These are phyloP conservation scores for Epizoanthus stellaris DNA, from an alignment of 92 coral and sea anemone species.

Conservation along the genomic window DNA sequence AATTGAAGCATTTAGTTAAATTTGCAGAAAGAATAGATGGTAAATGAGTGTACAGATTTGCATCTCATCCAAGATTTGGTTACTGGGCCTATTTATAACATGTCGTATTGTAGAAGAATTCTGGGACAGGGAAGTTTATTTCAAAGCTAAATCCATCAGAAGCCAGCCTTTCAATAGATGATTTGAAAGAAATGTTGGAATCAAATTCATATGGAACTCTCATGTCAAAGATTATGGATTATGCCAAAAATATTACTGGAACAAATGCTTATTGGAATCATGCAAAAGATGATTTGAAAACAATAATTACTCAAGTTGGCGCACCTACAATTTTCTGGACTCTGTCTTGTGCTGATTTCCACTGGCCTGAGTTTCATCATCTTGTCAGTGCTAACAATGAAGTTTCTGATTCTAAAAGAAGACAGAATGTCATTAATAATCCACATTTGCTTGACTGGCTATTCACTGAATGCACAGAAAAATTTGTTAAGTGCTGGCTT, in stretches of 20 bases:
- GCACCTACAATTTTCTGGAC: slow-evolving; percentile 46
- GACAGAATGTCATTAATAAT: slow-evolving; percentile 51
- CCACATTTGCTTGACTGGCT: slow-evolving; percentile 64
- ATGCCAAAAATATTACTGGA: slow-evolving; percentile 35
- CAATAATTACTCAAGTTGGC: slow-evolving; percentile 32
- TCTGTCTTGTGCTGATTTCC: slow-evolving; percentile 37
- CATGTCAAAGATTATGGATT: slow-evolving; percentile 31
- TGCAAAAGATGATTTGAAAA: slow-evolving; percentile 28
- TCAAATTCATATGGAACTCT: slow-evolving; percentile 10
- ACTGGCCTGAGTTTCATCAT: slow-evolving; percentile 31
- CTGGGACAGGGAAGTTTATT: slow-evolving; percentile 13
- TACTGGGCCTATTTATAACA: slow-evolving; percentile 68
- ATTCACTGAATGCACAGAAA: slow-evolving; percentile 66
- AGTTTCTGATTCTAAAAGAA: slow-evolving; percentile 5
- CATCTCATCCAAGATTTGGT: slow-evolving; percentile 51
- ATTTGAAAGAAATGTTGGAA: slow-evolving; percentile 24
- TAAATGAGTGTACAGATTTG: slow-evolving; percentile 58
- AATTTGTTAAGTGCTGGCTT: slow-evolving; percentile 68
- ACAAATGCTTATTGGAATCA: slow-evolving; percentile 36
- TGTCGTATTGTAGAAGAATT: slow-evolving; percentile 49
- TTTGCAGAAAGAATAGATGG: slow-evolving; percentile 57
- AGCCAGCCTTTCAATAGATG: slow-evolving; percentile 11
- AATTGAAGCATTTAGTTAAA: slow-evolving; percentile 54
- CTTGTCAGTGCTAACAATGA: background rate
- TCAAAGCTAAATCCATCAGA: slow-evolving; percentile 28